Base-by-base conservation (phyloP, 2,888 invertebrate species). In the Myathropa florea region DNA sequence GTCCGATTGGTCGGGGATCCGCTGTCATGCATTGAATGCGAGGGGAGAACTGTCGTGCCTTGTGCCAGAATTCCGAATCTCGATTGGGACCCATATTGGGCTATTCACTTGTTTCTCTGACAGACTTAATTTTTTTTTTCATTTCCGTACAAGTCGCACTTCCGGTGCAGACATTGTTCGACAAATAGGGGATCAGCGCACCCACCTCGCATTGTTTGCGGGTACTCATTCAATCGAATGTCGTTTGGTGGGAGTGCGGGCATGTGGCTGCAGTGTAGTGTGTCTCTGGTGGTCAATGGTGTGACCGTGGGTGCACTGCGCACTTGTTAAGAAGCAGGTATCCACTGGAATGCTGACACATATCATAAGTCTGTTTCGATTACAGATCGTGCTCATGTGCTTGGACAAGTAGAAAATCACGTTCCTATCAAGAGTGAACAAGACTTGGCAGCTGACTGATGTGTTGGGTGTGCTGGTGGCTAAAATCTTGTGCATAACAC, bases 101-200 rank as follows among this genome's bases (percentile, higher is more conserved):
- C 46, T 24, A 4, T 57, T 57, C 23, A 57, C 23, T 57, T 57
- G 57, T 57, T 57, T 14, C n/a, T n/a, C n/a, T n/a, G n/a, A n/a
- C n/a, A n/a, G n/a, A n/a, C n/a, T n/a, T n/a, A n/a, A n/a, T n/a
- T 24, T 26, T 57, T 26, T 12, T 6, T 65, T 59, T 59, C 71
- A 65, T 72, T 65, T 79, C 79, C 79, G 71, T 18, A 72, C 64
- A 79, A 79, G 71, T 72, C 39, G 71, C 57, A n/a, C 21, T 79
- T 79, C 79, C 71, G 79, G 79, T 79, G 67, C 23, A 23, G 39
- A n/a, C 30, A 46, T 57, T 60, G 12, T 39, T 24, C 24, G 53
- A 55, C 23, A 24, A 18, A 61, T 61, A 33, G 6, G n/a, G 26
- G 60, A 21, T 55, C 36, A 39, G 24, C 68, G 36, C 79, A 53